Evolutionary conservation across 2,113 vertebrate species (phyloP).

Genomic region (Condylura cristata): DNA sequence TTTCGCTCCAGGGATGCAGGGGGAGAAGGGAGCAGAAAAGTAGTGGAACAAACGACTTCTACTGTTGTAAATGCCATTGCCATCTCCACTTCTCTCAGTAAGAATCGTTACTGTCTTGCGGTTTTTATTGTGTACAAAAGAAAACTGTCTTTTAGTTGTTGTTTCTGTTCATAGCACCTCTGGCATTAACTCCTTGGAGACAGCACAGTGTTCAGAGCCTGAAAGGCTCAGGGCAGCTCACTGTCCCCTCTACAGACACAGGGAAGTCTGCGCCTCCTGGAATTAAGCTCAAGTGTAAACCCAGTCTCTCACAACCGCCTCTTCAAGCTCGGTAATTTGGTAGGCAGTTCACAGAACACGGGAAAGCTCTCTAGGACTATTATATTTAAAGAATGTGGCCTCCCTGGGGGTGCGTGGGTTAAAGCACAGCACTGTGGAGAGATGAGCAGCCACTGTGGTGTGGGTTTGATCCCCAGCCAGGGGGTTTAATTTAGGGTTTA

Average conservation of each 20-base stretch:
- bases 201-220: neutral
- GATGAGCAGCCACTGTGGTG: too few species aligned
- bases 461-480: too few species aligned
- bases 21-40: too few species aligned
- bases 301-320: fast-evolving
- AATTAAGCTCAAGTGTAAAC: neutral
- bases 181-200: neutral
- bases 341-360: neutral
- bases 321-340: too few species aligned
- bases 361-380: neutral
- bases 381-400: neutral
- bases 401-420: too few species aligned
- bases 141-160: neutral
- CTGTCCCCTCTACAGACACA: neutral
- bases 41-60: neutral
- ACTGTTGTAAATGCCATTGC: fast-evolving
- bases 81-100: neutral
- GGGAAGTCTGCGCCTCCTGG: neutral
- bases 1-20: neutral
- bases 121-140: neutral
- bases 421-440: too few species aligned
- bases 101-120: neutral
- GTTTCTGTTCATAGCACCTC: neutral
- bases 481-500: neutral
- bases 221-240: neutral